Evolutionary conservation across 2,797 vertebrate genomes (phyloP), one percentile per base, ranked within the genome.

Genomic region (Pangasius djambal): DNA sequence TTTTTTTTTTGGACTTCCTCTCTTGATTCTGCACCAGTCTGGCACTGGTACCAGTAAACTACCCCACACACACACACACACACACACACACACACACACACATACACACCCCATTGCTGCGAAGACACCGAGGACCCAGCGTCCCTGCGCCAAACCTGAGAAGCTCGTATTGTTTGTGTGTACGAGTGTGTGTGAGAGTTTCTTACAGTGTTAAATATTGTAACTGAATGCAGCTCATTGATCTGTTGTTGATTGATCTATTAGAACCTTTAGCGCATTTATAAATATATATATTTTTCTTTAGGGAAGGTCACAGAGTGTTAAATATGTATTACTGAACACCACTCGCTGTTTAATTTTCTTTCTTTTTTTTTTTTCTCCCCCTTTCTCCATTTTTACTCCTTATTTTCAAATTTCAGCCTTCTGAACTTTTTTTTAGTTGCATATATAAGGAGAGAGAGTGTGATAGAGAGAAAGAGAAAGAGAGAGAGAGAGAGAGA

Each of bases 211-310:
- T 96, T 95, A 94, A 93, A 88, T 94, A 95, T 95, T 95, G 94
- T 96, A 95, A 95, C 93, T 94, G 94, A 96, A 94, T 95, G 94
- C 95, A 95, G 95, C 95, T 95, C 95, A 94, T 94, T 95, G 95
- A 95, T 95, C 95, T 95, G 93, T 94, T 95, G 95, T 96, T 44
- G 28, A 85, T 85, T 69, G 44, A 96, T 95, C 94, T 95, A 94
- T 95, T 96, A 96, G 95, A 94, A 94, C 93, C 59, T 94, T 94
- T 96, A 96, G 95, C 44, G 61, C 83, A 85, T 85, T 69, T 85
- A 85, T 84, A 84, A 67, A 84, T 92, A 78, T 94, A 72, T 84
- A 84, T 77, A n/a, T 81, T 94, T 95, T 95, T 95, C 93, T 93
- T 93, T 95, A 95, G 95, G 94, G 88, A 92, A 92, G 84, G 92